Evolutionary conservation across 2,888 invertebrate genomes (phyloP), one percentile per base, ranked within the genome.

Genomic region (Dusona sp.): DNA sequence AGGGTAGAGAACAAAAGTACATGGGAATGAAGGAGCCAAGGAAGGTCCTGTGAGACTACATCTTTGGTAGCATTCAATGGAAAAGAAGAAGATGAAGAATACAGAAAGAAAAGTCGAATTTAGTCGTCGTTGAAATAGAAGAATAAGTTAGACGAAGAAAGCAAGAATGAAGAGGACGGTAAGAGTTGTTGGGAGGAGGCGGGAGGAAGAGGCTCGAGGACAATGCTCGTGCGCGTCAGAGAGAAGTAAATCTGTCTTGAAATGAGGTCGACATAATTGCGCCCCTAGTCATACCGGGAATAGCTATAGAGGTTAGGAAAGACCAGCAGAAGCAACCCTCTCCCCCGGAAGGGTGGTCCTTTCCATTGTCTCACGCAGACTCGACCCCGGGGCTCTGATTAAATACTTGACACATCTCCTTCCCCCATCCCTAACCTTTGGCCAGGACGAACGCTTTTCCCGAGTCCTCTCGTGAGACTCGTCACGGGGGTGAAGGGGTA

Each of bases 351-450:
- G 88, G 88, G 87, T 87, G 87, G 82, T 83, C 84, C 81, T 89
- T 90, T 91, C 92, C 92, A 94, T 94, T 93, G 93, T 94, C 92
- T 93, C 91, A 89, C 90, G 90, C 90, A 92, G 91, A 91, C 91
- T 91, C 92, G 91, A 89, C 90, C 91, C 88, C 77, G 80, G 70
- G 90, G 91, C 91, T 90, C 92, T 94, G 94, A 93, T 94, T 93
- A 94, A 94, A 94, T 93, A 93, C 94, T 94, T 92, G 94, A 94
- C 93, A 93, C 94, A 93, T 93, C 93, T 90, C 91, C 89, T 87
- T 89, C 87, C 82, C 87, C 45, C 38, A 36, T 68, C 45, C 61
- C 77, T 42, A 70, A 42, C 79, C 19, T 57, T 64, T 38, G 68
- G 51, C 57, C 38, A 70, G 70, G 70, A 70, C 42, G 25, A 45